Evolutionary conservation across 1,140 invertebrate species (phyloP), one percentile per base, ranked within the genome.

Genomic region (Listronotus bonariensis): DNA sequence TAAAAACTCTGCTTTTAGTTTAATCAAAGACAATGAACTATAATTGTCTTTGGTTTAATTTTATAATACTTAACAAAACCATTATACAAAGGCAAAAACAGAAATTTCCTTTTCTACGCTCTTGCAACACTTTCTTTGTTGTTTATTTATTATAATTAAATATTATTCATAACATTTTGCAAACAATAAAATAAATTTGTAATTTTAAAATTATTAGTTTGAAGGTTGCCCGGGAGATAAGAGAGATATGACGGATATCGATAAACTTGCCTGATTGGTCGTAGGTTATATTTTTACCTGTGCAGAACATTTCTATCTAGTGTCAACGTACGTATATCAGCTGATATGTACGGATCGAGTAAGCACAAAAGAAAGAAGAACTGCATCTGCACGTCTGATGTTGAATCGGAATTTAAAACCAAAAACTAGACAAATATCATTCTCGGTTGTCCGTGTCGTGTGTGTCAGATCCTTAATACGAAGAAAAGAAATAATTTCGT

Each of bases 401-500:
- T 36, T 38, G 49, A 14, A 26, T 20, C 31, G 31, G n/a, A 53
- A 15, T 36, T 20, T 41, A 34, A 40, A 51, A 51, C 43, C 40
- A 51, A 49, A 68, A 69, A 70, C 56, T 67, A 63, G 59, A 63
- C 57, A 72, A 51, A 61, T 68, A 57, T 72, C 54, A 68, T 67
- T 68, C 64, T 65, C 69, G 62, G 64, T 69, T 69, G 69, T 67
- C 42, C 64, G 51, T 67, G 57, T 60, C 59, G 65, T 73, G 67
- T 73, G 67, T 70, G 61, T 68, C 54, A 58, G 42, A 31, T 59
- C 52, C 48, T 57, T 43, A 63, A 46, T 62, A 72, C 68, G 62
- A 70, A 60, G 60, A 59, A 61, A 74, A 67, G 43, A 56, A 63
- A 56, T 51, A 62, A 49, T 40, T 70, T 70, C 63, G 53, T 65